Base-by-base conservation (phyloP, 2,888 invertebrate genomes). In the Trissolcus japonicus region DNA sequence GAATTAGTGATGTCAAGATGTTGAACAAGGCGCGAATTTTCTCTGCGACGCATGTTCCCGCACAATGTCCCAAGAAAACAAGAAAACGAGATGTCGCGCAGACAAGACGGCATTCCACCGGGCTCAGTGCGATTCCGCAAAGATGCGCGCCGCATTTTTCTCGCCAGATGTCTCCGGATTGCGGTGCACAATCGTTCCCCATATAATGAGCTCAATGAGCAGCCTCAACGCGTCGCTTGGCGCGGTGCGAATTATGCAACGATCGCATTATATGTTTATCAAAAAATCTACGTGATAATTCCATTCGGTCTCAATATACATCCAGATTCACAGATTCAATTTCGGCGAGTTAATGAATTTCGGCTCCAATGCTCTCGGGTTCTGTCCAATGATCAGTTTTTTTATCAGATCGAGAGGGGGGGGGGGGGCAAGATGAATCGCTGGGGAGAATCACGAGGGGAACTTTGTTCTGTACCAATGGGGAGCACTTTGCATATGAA, bases 111-210 rank as follows among this genome's bases (percentile, higher is more conserved):
- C 65, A 66, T 73, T 55, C 65, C 60, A 6, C 35, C 48, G 40
- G 16, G 17, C 25, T 2, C 60, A 54, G 46, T n/a, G n/a, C 46
- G 25, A 65, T 65, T 73, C 72, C 65, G 72, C 72, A 63, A 65
- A 63, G 65, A 73, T 60, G 54, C 65, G 35, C 35, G 50, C 13
- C 51, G 48, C 66, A 74, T 66, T 74, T 74, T 74, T 74, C 74
- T 67, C 74, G 61, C 55, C 74, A 74, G 67, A 56, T 61, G 74
- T 56, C 74, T 60, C 66, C 59, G 19, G 54, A 66, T 62, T 65
- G 73, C 29, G 73, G 16, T 16, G 16, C n/a, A 14, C 46, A 46
- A 16, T n/a, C n/a, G n/a, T n/a, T n/a, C 46, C 40, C 19, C 50
- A 43, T 62, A 69, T 62, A 69, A 69, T 48, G 69, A 69, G 50